Base-by-base conservation (phyloP, 2,797 vertebrate species). In the Takifugu ocellatus region DNA sequence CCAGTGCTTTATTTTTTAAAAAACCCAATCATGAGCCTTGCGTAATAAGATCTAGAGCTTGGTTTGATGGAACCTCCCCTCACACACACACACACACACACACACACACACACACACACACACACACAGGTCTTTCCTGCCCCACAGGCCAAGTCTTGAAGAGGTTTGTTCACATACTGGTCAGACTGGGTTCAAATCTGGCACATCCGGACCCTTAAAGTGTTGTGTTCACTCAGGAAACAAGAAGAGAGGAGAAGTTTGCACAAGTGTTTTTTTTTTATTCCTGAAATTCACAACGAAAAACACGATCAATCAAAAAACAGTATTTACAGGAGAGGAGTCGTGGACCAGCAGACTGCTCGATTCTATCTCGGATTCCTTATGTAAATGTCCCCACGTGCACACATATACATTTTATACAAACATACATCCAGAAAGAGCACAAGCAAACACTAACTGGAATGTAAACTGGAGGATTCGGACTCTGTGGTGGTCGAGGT, bases 381-480 rank as follows among this genome's bases (percentile, higher is more conserved):
- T 47, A 17, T 52, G 21, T 52, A 59, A 54, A 64, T 9, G 1
- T 53, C 47, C 52, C 59, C 11, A 63, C n/a, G 48, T 2, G 54
- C 10, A 60, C 31, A 63, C 44, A 47, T 52, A 69, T 56, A 24
- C 50, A 83, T 63, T 10, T 53, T 17, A 39, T 26, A 52, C 21
- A 63, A 16, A 63, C 25, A 50, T 17, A 60, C 16, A 61, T 21
- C 39, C 17, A 60, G 7, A 27, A 6, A 67, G 31, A 71, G 16
- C 9, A 48, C 15, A 59, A 26, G n/a, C 46, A 54, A 63, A 63
- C 76, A 72, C 67, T 85, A 99, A 91, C 96, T 98, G 63, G 97
- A 98, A 42, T 98, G 97, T 86, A 98, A 94, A 91, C 96, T 98
- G 0, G 96, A 99, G 33, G 96, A 98, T 61, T 99, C 97, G 0